Evolutionary conservation across 2,797 vertebrate genomes (phyloP).

Genomic region (Otolemur crassicaudatus): DNA sequence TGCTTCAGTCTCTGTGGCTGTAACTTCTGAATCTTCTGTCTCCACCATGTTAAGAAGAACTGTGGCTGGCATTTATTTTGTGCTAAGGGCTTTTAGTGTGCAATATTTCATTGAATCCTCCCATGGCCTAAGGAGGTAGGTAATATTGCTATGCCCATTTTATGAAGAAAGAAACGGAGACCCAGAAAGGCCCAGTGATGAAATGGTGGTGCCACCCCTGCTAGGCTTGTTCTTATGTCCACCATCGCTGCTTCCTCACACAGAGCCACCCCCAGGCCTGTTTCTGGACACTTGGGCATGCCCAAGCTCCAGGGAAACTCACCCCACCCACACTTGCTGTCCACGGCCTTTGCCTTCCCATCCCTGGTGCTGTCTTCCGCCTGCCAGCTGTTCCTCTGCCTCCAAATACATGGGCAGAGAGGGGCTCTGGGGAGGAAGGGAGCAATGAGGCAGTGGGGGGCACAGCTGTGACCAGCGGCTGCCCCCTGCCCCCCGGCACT

Average conservation of each 20-base stretch:
- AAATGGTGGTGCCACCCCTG: accelerated
- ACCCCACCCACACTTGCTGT: neutral
- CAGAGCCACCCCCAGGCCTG: neutral
- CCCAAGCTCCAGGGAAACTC: neutral
- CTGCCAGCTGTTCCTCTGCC: conserved; percentile 49
- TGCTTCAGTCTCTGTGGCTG: neutral
- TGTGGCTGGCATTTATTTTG: accelerated
- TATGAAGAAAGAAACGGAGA: neutral
- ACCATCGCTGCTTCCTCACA: accelerated
- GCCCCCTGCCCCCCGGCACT: neutral
- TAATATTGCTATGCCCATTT: neutral
- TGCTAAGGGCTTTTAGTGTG: neutral
- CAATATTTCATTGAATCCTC: neutral
- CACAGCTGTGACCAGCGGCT: neutral
- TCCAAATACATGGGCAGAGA: neutral
- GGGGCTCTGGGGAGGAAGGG: neutral
- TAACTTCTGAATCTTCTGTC: neutral
- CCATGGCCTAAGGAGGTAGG: neutral
- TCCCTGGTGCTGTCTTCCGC: neutral
- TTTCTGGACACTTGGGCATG: neutral
- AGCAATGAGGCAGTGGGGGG: neutral
- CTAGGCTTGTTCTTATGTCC: neutral
- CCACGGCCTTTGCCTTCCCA: neutral
- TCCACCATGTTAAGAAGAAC: too few species aligned
- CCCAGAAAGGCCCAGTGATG: accelerated